phyloP scores from a whole-genome alignment of 1,140 invertebrate species.

The Rhyzopertha dominica region DNA sequence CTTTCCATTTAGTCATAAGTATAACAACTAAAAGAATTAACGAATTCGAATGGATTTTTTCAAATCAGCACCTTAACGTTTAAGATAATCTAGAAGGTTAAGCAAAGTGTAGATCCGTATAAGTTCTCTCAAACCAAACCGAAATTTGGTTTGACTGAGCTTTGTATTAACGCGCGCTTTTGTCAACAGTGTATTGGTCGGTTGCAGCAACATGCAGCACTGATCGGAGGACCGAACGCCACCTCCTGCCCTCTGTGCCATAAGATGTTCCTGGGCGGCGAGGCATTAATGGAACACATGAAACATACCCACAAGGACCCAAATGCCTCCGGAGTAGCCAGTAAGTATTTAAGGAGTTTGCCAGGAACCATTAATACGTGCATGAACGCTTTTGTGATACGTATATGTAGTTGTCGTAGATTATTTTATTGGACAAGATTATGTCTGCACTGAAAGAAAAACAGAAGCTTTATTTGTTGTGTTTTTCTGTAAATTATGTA shows the following conservation, averaged over 20 bases:
- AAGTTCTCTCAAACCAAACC: too few species aligned
- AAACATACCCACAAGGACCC: conserved; percentile 92
- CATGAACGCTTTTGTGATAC: background rate
- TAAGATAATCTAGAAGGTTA: too few species aligned
- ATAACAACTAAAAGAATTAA: too few species aligned
- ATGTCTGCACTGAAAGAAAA: too few species aligned
- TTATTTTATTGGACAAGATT: too few species aligned
- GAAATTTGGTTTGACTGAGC: conserved; percentile 32
- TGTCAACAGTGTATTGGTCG: conserved; percentile 47
- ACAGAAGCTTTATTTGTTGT: too few species aligned
- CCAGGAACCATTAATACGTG: background rate
- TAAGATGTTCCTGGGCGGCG: conserved; percentile 83
- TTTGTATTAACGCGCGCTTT: conserved; percentile 40
- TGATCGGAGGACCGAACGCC: conserved; percentile 84
- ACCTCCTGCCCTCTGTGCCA: conserved; percentile 88
- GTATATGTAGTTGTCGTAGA: too few species aligned
- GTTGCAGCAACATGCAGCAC: conserved; percentile 88
- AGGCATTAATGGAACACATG: conserved; percentile 93
- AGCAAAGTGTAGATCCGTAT: too few species aligned
- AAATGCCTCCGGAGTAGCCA: conserved; percentile 78
- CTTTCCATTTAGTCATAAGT: too few species aligned
- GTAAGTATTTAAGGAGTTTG: conserved; percentile 62
- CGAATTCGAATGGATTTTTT: too few species aligned
- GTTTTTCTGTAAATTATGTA: too few species aligned
- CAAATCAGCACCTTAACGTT: too few species aligned